A percentile compares a stretch with the other conserved stretches of the same genome.
Evolutionary conservation across 2,797 vertebrate genomes (phyloP).

Genomic region (Scolopax rusticola): DNA sequence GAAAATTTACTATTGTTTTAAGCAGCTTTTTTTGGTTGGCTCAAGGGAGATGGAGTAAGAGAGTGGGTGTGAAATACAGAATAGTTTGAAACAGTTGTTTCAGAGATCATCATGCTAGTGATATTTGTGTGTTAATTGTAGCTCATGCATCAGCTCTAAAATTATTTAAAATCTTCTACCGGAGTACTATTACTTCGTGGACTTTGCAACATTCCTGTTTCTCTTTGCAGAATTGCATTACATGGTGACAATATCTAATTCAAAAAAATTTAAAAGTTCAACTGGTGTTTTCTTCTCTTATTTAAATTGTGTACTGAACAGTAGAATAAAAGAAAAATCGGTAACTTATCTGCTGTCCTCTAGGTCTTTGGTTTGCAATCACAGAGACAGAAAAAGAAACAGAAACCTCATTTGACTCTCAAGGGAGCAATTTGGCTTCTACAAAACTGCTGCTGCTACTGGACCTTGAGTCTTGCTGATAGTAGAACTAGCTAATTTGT

Average conservation of each 20-base stretch:
- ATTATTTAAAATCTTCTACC: background rate
- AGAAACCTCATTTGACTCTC: background rate
- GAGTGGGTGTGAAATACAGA: background rate
- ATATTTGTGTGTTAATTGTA: background rate
- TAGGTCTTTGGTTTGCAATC: background rate
- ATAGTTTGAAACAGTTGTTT: background rate
- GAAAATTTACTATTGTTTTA: background rate
- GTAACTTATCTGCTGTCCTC: background rate
- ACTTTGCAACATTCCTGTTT: background rate
- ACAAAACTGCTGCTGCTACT: background rate
- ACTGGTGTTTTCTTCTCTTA: background rate
- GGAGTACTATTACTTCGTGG: background rate
- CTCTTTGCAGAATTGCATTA: background rate
- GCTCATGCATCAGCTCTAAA: background rate
- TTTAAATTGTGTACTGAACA: background rate
- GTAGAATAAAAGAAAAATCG: background rate
- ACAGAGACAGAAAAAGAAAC: background rate
- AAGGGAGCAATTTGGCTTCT: background rate
- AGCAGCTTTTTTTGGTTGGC: background rate
- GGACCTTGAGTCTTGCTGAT: background rate
- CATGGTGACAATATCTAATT: background rate
- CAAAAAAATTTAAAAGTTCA: background rate
- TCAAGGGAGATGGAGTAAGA: background rate
- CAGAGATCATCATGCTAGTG: background rate
- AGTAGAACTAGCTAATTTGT: background rate